Base-by-base conservation (phyloP, 2,888 invertebrate genomes). In the Scaeva pyrastri region DNA sequence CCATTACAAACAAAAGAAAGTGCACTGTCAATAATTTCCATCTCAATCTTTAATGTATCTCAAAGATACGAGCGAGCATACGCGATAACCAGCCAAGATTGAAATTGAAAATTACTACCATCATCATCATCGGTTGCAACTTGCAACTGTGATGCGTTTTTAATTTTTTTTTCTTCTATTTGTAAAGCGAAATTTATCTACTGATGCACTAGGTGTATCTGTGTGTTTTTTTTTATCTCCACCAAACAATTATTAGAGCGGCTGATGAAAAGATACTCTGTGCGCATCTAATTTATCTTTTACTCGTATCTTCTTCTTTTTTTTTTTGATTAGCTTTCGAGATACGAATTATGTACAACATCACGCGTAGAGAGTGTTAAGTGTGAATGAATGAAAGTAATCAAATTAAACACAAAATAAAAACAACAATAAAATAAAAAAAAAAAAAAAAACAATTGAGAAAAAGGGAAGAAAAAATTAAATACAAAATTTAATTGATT, bases 1-100 rank as follows among this genome's bases (percentile, higher is more conserved):
- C 50, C 21, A 66, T 56, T 55, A 52, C 45, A 56, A 66, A 60
- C 75, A 72, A 82, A 77, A 81, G 86, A 86, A 86, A 86, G 86
- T 86, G 76, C 81, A 77, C 76, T 76, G 86, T 86, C 86, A 81
- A 86, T 86, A 81, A 86, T 86, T 82, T 77, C 21, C 64, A 77
- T 82, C 76, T 82, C 66, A 75, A 66, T 55, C 45, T 45, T 60
- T 60, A 41, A 12, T 50, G 79, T 70, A 79, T 71, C 79, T 55
- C 19, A 70, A 21, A 66, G 58, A 39, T 58, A 82, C n/a, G n/a
- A n/a, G n/a, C n/a, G n/a, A n/a, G n/a, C n/a, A n/a, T 68, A 45
- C 52, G 58, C 14, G 73, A 83, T 83, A 62, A 73, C 60, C 55
- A 66, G n/a, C n/a, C n/a, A 66, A 60, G 82, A 77, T 75, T 64